These are phyloP conservation scores for Heterotilapia buettikoferi DNA, from an alignment of 2,113 vertebrate species.

Conservation along the genomic window DNA sequence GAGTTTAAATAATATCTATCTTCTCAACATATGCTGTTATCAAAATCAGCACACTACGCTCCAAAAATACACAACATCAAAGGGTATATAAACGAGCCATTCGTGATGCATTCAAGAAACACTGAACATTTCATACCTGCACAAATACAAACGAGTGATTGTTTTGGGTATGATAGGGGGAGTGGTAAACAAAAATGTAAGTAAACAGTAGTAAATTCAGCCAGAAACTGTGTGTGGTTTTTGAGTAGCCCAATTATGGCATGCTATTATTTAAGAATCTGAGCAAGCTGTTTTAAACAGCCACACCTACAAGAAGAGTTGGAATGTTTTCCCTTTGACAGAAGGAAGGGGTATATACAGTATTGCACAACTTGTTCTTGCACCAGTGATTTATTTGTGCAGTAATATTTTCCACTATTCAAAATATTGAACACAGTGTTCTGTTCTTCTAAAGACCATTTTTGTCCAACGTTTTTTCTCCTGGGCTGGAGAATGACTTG, in stretches of 20 bases:
- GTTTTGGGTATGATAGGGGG: background rate
- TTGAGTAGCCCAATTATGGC: background rate
- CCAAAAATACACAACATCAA: background rate
- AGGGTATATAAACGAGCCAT: background rate
- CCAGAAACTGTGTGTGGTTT: background rate
- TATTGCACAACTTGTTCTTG: slow-evolving; percentile 7
- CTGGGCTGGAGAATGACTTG: background rate
- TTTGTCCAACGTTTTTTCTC: background rate
- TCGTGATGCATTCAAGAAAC: background rate
- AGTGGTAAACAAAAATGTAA: background rate
- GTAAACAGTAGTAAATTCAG: background rate
- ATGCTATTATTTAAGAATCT: background rate
- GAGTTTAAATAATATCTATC: background rate
- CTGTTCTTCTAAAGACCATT: background rate
- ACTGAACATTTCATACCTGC: background rate
- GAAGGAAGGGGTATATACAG: background rate
- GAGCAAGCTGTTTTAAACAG: background rate
- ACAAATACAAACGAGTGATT: background rate
- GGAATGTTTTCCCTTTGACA: background rate
- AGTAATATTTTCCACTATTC: background rate
- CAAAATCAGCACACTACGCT: background rate
- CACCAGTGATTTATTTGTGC: background rate
- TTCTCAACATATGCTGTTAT: background rate
- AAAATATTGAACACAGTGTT: background rate
- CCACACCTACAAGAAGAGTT: background rate